Base-by-base conservation (phyloP, 53 echinoderm and acorn worm species). In the Holothuria leucospilota region DNA sequence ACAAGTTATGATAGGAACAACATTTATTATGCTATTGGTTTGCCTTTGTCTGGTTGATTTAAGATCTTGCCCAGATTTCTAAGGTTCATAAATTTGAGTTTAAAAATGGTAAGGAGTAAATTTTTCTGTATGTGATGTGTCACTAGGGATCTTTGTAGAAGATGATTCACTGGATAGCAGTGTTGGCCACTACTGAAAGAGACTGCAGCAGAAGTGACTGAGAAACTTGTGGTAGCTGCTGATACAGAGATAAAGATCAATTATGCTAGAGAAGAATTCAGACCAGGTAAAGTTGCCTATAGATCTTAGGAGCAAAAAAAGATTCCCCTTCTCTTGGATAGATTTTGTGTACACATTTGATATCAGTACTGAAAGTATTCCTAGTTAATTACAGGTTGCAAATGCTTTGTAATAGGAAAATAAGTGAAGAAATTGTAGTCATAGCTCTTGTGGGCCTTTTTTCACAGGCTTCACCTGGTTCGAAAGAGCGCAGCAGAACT, bases 171-270 rank as follows among this genome's bases (percentile, higher is more conserved):
- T 97, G 59, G n/a, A 98, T 98, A 82, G 90, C 93, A 2, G 91
- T 98, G 78, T 85, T 98, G 86, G 95, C 90, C 29, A 84, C 87
- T 59, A 98, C 99, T n/a, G 28, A 98, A 98, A 82, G 93, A 93
- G 71, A 98, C 99, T 24, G 92, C 99, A 59, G 93, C 91, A 62
- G 99, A 98, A 81, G 95, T 95, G 68, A 90, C 95, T 62, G 99
- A 98, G 86, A 98, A 98, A 64, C 92, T 98, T 13, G 71, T 98
- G 20, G 92, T 98, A 25, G 99, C 99, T 77, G 99, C 95, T 12
- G 99, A 98, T 46, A 98, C 99, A 29, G 99, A 98, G 78, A 92
- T 98, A 39, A 98, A 98, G 91, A 98, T 98, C 81, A 98, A 98
- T 77, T 93, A 90, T 70, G 95, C 95, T 28, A 93, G 95, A 87